phyloP scores from a whole-genome alignment of 2,797 vertebrate genomes.

The Picus viridis region DNA sequence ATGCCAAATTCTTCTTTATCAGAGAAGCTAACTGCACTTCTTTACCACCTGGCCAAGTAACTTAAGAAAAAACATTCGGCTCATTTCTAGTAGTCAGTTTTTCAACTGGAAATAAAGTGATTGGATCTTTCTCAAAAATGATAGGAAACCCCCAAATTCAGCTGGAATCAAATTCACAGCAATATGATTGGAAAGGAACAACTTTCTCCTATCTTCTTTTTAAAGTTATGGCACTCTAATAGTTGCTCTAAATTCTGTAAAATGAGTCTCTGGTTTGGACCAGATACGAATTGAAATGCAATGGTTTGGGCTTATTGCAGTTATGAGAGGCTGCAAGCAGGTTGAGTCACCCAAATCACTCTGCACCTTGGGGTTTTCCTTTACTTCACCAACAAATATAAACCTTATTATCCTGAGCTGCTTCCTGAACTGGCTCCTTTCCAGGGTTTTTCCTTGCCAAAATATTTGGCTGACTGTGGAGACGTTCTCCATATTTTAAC shows the following conservation, averaged over 20 bases:
- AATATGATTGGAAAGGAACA: not conserved
- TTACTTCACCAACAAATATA: conserved; percentile 46
- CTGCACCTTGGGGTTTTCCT: conserved; percentile 59
- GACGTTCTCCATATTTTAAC: conserved; percentile 3
- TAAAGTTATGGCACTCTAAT: not conserved
- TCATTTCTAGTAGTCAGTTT: not conserved
- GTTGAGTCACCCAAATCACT: conserved; percentile 59
- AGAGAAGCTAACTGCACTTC: not conserved
- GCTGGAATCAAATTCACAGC: not conserved
- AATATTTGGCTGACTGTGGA: conserved; percentile 27
- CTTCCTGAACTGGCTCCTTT: conserved; percentile 62
- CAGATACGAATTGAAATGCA: not conserved
- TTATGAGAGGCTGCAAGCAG: not conserved
- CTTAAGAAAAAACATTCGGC: not conserved
- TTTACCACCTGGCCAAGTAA: conserved; percentile 12
- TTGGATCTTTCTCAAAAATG: conserved; percentile 16
- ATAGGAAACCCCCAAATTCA: conserved; percentile 11
- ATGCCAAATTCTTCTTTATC: conserved; percentile 2
- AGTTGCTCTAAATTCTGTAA: not conserved
- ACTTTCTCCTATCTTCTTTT: not conserved
- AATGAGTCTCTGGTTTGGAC: not conserved
- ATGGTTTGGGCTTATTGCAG: not conserved
- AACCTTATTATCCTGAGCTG: conserved; percentile 58
- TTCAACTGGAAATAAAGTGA: not conserved
- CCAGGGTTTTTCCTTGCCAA: conserved; percentile 51